A percentile compares a stretch with the other conserved stretches of the same genome.
Conservation (phyloP, 37 sponge, comb jelly and placozoan species). For the Sycon ciliatum region DNA sequence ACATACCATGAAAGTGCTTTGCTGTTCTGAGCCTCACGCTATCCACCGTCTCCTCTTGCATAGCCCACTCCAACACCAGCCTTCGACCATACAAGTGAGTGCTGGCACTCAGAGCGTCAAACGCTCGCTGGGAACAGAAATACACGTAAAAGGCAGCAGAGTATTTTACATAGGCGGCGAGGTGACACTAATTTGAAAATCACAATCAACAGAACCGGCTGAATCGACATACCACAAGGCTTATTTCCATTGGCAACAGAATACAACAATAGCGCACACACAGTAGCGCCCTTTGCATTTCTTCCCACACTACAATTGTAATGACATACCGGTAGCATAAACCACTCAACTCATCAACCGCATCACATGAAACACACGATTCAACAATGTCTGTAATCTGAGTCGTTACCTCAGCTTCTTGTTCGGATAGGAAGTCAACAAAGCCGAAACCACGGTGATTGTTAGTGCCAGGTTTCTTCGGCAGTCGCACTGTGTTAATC, state of each 20-base stretch:
- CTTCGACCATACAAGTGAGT: constrained; percentile 94
- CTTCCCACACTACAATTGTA: too few species aligned
- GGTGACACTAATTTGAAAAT: too few species aligned
- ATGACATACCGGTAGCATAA: too few species aligned
- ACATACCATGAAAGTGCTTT: constrained; percentile 54
- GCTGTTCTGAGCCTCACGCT: constrained; percentile 69
- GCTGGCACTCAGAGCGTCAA: constrained; percentile 63
- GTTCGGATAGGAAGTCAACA: constrained; percentile 78
- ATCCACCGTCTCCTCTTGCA: constrained; percentile 75
- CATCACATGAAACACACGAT: too few species aligned
- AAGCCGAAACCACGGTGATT: constrained; percentile 89
- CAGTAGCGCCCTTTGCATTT: too few species aligned
- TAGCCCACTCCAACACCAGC: constrained; percentile 92
- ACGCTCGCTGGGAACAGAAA: constrained; percentile 34
- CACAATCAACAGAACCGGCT: too few species aligned
- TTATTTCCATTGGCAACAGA: too few species aligned
- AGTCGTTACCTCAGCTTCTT: constrained; percentile 59
- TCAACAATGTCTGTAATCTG: too few species aligned
- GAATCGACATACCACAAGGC: too few species aligned
- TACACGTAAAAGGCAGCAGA: background rate
- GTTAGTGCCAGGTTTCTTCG: constrained; percentile 59
- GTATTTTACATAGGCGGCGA: background rate
- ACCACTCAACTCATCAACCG: too few species aligned
- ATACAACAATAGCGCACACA: too few species aligned
- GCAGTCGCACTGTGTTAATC: constrained; percentile 74